Evolutionary conservation across 2,113 vertebrate genomes (phyloP).

Genomic region (Cyphotilapia sp.): DNA sequence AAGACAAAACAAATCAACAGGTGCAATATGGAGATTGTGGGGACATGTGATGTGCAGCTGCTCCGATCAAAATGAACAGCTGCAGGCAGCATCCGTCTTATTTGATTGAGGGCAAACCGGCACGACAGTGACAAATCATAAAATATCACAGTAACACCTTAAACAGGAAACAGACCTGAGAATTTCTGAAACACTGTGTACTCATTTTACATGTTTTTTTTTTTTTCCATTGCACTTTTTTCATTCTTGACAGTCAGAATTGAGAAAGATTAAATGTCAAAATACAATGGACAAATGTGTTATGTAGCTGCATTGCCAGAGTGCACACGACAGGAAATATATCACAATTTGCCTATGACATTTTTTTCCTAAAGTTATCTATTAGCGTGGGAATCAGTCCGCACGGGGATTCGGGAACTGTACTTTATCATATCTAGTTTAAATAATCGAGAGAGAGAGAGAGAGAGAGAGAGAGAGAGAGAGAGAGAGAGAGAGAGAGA

Average conservation of each 20-base stretch:
- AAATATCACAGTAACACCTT: background rate
- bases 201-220: background rate
- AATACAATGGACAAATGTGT: background rate
- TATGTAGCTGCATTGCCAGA: background rate
- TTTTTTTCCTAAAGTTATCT: background rate
- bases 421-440: background rate
- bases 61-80: constrained; percentile 4
- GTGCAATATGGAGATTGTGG: constrained; percentile 12
- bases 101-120: constrained; percentile 13
- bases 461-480: too few relatives aligned
- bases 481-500: too few relatives aligned
- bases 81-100: background rate
- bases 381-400: background rate
- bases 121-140: background rate
- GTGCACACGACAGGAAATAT: background rate
- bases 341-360: background rate
- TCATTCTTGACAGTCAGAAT: background rate
- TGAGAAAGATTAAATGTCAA: background rate
- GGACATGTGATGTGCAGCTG: background rate
- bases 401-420: background rate
- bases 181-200: background rate
- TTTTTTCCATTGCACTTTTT: background rate
- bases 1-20: constrained; percentile 1
- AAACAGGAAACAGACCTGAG: background rate
- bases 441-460: background rate